Percentiles rank a stretch among this genome's conserved stretches.
phyloP scores from a whole-genome alignment of 2,888 invertebrate genomes.

The Phlogophora meticulosa region DNA sequence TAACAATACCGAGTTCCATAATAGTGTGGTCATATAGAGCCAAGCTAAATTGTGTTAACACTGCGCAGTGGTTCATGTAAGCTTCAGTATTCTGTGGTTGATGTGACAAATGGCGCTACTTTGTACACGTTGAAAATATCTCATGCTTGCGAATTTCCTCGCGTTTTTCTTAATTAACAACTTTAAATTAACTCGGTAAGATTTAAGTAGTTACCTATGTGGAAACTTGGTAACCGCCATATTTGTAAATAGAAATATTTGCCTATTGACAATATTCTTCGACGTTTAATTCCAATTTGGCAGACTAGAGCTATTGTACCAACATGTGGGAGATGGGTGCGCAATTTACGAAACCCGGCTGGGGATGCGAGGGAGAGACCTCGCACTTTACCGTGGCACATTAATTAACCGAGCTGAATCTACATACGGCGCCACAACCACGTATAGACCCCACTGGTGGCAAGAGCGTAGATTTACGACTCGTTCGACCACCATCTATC shows the following conservation, averaged over 20 bases:
- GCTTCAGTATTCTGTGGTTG: constrained; percentile 67
- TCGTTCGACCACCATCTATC: constrained; percentile 90
- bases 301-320: constrained; percentile 82
- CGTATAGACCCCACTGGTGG: constrained; percentile 86
- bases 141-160: constrained; percentile 59
- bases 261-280: constrained; percentile 67
- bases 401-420: constrained; percentile 89
- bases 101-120: constrained; percentile 70
- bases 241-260: constrained; percentile 4
- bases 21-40: constrained; percentile 67
- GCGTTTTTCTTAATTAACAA: constrained; percentile 41
- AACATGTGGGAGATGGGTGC: constrained; percentile 85
- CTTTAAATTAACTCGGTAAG: constrained; percentile 23
- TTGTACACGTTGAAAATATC: constrained; percentile 69
- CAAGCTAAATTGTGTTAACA: constrained; percentile 70
- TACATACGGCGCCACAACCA: constrained; percentile 88
- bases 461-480: constrained; percentile 89
- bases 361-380: constrained; percentile 83
- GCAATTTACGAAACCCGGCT: constrained; percentile 87
- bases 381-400: constrained; percentile 89
- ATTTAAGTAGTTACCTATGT: constrained; percentile 4
- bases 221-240: not conserved
- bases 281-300: constrained; percentile 83
- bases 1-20: constrained; percentile 44
- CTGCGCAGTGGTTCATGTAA: constrained; percentile 65